Evolutionary conservation across 2,888 invertebrate genomes (phyloP), one percentile per base, ranked within the genome.

Genomic region (Agrochola circellaris): DNA sequence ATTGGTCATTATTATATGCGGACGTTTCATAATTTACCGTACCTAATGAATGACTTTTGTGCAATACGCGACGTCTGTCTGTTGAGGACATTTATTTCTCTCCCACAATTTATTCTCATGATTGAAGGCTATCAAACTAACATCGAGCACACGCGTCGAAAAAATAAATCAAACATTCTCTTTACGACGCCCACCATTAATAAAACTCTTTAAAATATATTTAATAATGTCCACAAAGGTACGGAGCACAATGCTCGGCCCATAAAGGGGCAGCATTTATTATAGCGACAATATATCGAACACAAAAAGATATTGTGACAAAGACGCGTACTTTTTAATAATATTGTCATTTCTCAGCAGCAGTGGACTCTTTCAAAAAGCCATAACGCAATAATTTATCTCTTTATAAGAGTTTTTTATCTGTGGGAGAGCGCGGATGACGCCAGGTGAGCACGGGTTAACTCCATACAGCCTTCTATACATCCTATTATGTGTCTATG

Each of bases 281-380:
- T 96, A 96, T 95, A 91, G 96, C 93, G 96, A 96, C 96, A 96
- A 96, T 96, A 96, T 96, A 96, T 96, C 91, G 95, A 95, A 96
- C 92, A 96, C 96, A 96, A 96, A 96, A 96, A 96, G 96, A 96
- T 96, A 96, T 95, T 94, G 96, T 96, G 96, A 96, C 96, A 96
- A 96, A 96, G 96, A 96, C 89, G 95, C 94, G 94, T 95, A 96
- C 95, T 96, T 96, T 96, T 96, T 96, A 96, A 96, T 96, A 96
- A 96, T 96, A 96, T 96, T 96, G 96, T 96, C 96, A 96, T 96
- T 96, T 96, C 96, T 96, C 96, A 96, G 95, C 96, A 96, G 96
- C 95, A 96, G 94, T 96, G 96, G 96, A 96, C 96, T 96, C 96
- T 96, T 96, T 96, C 96, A 96, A 96, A 96, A 96, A 96, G 93